Evolutionary conservation across 2,888 invertebrate species (phyloP), one percentile per base, ranked within the genome.

Genomic region (Apotomis capreana): DNA sequence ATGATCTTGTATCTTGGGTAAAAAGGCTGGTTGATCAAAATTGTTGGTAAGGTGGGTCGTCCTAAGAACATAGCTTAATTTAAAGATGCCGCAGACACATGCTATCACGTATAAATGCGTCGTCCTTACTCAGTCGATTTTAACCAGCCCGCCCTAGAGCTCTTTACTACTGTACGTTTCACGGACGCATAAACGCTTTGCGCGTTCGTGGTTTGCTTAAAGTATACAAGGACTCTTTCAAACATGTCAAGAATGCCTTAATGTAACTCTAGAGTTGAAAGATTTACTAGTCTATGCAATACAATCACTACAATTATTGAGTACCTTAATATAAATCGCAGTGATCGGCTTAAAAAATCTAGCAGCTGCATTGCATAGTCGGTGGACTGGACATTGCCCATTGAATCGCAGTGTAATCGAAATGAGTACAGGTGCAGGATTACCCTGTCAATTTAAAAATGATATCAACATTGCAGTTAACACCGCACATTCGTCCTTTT

Each of bases 401-500:
- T 68, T 68, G 51, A 60, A 68, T 57, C 46, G 59, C 59, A 68
- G 51, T 51, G 51, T 59, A 59, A 58, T 59, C 52, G 59, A 68
- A 60, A 68, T 59, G 51, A 52, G 59, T 52, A 68, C 68, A 68
- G 51, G 58, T 58, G 68, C 68, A 51, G 59, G 59, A 68, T 68
- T 68, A 59, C 10, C 15, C 52, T 37, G 15, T 13, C 10, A 40
- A 68, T 68, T 68, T 68, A 52, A 58, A 68, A 68, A 68, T 37
- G 8, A 15, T 52, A 37, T 36, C 44, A 46, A 57, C 26, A 36
- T 65, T 57, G 55, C 46, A 55, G 65, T 65, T 57, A 3, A 40
- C 12, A 9, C 3, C 40, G 13, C 36, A 40, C 37, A n/a, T 13
- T 37, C 59, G 68, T 59, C 40, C 40, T 37, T 58, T 68, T 68